A percentile compares a stretch with the other conserved stretches of the same genome.
phyloP scores from a whole-genome alignment of 2,113 vertebrate species.

The Cnemophilus loriae region DNA sequence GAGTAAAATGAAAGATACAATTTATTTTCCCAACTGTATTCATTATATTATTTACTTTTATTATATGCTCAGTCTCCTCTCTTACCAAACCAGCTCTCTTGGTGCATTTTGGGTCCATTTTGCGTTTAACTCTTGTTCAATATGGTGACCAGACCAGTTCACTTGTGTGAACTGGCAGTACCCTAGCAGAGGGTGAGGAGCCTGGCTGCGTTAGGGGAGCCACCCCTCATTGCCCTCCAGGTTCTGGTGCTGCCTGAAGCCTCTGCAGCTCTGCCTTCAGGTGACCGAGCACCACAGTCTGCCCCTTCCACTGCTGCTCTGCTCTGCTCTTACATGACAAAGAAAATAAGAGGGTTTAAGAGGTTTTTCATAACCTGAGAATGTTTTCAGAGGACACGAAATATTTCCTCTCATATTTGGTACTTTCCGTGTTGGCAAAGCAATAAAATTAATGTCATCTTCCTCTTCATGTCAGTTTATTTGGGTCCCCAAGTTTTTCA shows the following conservation, averaged over 20 bases:
- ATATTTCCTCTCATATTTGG: neutral
- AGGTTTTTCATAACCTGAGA: neutral
- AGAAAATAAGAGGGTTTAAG: neutral
- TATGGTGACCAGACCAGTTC: neutral
- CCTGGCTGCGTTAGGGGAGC: accelerated
- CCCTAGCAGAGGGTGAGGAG: neutral
- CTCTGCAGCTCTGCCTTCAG: neutral
- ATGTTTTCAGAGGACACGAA: neutral
- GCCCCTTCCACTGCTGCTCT: neutral
- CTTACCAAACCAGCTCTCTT: neutral
- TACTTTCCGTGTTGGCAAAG: neutral
- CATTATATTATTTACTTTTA: neutral
- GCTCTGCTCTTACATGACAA: neutral
- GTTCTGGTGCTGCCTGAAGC: neutral
- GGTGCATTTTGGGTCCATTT: neutral
- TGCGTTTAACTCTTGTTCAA: neutral
- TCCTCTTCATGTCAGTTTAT: neutral
- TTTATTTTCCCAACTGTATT: neutral
- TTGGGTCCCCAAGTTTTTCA: neutral
- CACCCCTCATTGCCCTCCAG: neutral
- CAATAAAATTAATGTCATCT: neutral
- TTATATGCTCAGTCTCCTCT: neutral
- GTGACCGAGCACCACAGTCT: accelerated
- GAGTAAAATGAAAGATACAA: neutral
- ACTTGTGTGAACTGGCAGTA: neutral